Evolutionary conservation across 2,113 vertebrate genomes (phyloP).

Genomic region (Centrocercus urophasianus): DNA sequence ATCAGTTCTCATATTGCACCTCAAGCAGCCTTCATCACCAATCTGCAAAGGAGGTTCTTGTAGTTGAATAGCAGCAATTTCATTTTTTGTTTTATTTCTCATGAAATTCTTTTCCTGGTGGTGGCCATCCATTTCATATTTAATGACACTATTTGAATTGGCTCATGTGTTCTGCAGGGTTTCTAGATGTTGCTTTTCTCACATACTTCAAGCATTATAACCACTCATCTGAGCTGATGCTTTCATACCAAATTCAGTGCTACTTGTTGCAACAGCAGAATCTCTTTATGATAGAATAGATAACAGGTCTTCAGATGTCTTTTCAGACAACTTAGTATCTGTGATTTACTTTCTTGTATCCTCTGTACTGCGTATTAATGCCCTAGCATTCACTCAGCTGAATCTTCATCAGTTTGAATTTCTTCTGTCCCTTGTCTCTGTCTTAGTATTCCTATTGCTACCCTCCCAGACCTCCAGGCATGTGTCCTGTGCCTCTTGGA

Average conservation of each 20-base stretch:
- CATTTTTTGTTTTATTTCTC: not conserved
- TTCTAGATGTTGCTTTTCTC: conserved; percentile 17
- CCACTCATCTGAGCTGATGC: not conserved
- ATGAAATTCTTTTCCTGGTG: not conserved
- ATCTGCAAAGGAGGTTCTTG: not conserved
- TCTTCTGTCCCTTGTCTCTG: not conserved
- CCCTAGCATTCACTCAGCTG: not conserved
- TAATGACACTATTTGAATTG: not conserved
- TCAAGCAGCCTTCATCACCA: not conserved
- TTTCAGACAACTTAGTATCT: not conserved
- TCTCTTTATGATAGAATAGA: not conserved
- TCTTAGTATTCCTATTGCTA: not conserved
- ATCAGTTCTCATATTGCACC: not conserved
- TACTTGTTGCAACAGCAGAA: not conserved
- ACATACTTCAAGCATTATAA: not conserved
- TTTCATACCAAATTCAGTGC: not conserved
- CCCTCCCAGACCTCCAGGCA: not conserved
- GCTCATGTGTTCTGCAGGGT: not conserved
- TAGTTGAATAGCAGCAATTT: not conserved
- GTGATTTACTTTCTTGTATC: not conserved
- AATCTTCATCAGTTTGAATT: not conserved
- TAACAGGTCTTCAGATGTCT: not conserved
- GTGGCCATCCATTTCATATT: not conserved
- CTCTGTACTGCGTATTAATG: accelerated
- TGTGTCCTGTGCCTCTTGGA: not conserved